These are phyloP conservation scores for Drosophila virilis DNA, from an alignment of 1,140 invertebrate species.

Conservation along the genomic window DNA sequence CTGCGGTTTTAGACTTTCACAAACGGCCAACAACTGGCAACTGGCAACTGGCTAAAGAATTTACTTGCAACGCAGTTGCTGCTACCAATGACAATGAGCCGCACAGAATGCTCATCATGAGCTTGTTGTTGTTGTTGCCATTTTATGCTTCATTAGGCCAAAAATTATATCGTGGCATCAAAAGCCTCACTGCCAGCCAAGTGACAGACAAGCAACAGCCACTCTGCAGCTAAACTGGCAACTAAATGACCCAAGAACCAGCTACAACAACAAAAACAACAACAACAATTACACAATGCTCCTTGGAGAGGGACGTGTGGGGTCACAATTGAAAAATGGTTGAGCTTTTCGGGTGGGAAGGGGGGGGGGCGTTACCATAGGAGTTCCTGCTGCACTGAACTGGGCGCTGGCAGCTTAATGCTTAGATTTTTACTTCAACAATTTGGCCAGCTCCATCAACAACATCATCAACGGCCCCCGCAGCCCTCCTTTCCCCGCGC, in stretches of 20 bases:
- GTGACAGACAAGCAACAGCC: constrained; percentile 50
- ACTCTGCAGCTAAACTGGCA: constrained; percentile 49
- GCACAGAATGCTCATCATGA: constrained; percentile 49
- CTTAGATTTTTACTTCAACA: constrained; percentile 45
- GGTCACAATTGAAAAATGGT: too few relatives aligned
- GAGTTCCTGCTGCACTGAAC: neutral
- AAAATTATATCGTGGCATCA: constrained; percentile 73
- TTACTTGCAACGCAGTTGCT: constrained; percentile 36
- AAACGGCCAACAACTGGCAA: constrained; percentile 40
- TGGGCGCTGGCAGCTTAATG: constrained; percentile 20
- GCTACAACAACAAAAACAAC: constrained; percentile 13
- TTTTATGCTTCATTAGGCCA: constrained; percentile 80
- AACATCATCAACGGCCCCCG: constrained; percentile 5
- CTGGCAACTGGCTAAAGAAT: constrained; percentile 41
- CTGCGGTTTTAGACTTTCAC: constrained; percentile 58
- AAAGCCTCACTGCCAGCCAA: constrained; percentile 46
- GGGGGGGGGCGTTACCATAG: neutral
- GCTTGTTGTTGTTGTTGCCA: constrained; percentile 44
- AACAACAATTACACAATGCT: constrained; percentile 13
- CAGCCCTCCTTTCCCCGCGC: neutral
- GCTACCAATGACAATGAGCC: constrained; percentile 46
- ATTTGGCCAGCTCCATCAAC: constrained; percentile 52
- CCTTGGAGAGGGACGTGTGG: neutral
- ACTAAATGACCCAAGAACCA: constrained; percentile 42
- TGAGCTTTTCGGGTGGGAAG: too few relatives aligned